Conservation (phyloP, 2,888 invertebrate genomes). For the Chrysina gloriosa region DNA sequence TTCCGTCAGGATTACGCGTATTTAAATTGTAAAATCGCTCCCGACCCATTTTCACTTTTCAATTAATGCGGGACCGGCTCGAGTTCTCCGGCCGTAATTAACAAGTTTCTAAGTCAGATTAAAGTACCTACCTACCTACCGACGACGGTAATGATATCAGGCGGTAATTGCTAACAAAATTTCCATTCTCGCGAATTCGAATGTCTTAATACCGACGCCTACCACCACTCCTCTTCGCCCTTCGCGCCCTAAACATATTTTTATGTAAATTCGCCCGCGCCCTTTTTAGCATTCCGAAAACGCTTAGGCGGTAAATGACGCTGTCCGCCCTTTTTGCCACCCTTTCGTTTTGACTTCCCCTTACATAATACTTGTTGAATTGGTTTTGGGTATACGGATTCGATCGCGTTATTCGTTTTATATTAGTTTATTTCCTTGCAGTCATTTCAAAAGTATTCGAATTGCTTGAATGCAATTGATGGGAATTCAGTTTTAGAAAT, state of each 20-base stretch:
- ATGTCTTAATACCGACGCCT: not conserved
- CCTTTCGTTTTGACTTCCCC: not conserved
- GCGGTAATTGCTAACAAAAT: not conserved
- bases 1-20: no score
- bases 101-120: not conserved
- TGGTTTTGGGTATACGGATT: not conserved
- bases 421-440: no score
- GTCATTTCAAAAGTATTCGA: no score
- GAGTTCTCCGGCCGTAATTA: not conserved
- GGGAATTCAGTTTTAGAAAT: no score
- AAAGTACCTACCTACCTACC: not conserved
- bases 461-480: no score
- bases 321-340: not conserved
- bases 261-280: slow-evolving; percentile 13
- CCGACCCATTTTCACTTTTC: not conserved
- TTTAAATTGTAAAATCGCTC: not conserved
- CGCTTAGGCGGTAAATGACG: slow-evolving; percentile 11
- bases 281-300: slow-evolving; percentile 6
- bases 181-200: not conserved
- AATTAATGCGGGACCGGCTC: not conserved
- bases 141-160: not conserved
- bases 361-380: slow-evolving; percentile 18
- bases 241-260: slow-evolving; percentile 20
- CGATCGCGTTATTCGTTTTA: slow-evolving; percentile 11
- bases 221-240: no score